Conservation (phyloP, 2,797 vertebrate species). For the Hyperoplus immaculatus region DNA sequence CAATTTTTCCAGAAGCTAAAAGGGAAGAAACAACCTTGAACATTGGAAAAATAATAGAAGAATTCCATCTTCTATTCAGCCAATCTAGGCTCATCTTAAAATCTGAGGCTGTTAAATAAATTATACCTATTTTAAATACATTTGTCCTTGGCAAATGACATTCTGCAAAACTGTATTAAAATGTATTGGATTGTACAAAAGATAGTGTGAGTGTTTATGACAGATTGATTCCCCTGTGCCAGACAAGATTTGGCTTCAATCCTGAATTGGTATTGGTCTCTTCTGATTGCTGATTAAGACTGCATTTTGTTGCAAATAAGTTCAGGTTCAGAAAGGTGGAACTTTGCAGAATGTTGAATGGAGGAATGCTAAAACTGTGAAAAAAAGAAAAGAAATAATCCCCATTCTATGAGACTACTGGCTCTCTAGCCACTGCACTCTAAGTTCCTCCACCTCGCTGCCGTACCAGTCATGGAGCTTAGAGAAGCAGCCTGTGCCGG, state of each 20-base stretch:
- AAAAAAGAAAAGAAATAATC: slow-evolving; percentile 28
- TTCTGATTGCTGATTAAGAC: not conserved
- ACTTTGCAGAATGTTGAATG: slow-evolving; percentile 23
- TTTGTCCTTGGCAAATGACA: slow-evolving; percentile 18
- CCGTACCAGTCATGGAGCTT: slow-evolving; percentile 92
- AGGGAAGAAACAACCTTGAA: not conserved
- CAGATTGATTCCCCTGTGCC: slow-evolving; percentile 46
- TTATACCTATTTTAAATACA: slow-evolving; percentile 23
- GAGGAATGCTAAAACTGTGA: slow-evolving; percentile 54
- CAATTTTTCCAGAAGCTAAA: not conserved
- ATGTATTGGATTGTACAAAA: slow-evolving; percentile 29
- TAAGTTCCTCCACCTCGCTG: slow-evolving; percentile 87
- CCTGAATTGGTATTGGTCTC: not conserved
- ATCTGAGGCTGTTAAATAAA: no score
- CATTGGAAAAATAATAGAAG: not conserved
- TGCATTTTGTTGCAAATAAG: slow-evolving; percentile 2
- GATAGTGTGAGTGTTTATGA: slow-evolving; percentile 35
- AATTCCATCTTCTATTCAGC: slow-evolving; percentile 1
- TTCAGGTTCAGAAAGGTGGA: slow-evolving; percentile 6
- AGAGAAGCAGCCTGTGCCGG: slow-evolving; percentile 83
- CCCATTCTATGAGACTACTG: slow-evolving; percentile 62
- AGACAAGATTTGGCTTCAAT: slow-evolving; percentile 56
- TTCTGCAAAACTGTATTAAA: not conserved
- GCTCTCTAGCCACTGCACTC: slow-evolving; percentile 88
- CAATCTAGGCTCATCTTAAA: not conserved